Conservation (phyloP, 2,113 vertebrate species). For the Spheniscus mendiculus region DNA sequence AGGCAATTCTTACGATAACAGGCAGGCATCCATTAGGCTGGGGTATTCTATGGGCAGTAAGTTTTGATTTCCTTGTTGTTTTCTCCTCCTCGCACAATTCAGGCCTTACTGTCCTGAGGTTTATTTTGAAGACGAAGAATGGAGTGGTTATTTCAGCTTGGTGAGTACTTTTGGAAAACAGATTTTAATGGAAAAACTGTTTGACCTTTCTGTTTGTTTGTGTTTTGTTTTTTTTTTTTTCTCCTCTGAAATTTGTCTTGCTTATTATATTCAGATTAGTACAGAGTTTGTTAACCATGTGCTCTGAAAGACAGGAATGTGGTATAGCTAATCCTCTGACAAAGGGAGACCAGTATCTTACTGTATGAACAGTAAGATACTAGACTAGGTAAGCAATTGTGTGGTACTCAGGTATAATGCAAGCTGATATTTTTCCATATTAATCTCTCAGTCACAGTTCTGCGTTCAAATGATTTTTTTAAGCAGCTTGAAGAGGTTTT, state of each 20-base stretch:
- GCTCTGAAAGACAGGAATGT: not conserved
- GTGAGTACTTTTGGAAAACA: not conserved
- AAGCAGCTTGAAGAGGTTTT: not conserved
- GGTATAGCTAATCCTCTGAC: not conserved
- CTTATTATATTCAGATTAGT: not conserved
- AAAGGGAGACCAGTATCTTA: not conserved
- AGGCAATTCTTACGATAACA: not conserved
- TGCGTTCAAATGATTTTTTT: not conserved
- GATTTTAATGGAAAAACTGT: not conserved
- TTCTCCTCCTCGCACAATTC: not conserved
- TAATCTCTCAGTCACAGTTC: not conserved
- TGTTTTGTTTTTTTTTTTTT: too few relatives aligned
- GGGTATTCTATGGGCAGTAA: rapidly evolving
- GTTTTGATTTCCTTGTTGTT: not conserved
- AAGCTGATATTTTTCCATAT: not conserved
- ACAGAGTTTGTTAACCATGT: not conserved
- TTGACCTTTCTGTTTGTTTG: not conserved
- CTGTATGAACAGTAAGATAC: not conserved
- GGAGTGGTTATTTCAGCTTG: not conserved
- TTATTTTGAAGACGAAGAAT: not conserved
- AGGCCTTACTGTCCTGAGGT: not conserved
- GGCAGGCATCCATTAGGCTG: not conserved
- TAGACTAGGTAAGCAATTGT: not conserved
- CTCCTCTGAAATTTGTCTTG: not conserved
- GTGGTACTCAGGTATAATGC: not conserved